Evolutionary conservation across 2,113 vertebrate genomes (phyloP).

Genomic region (Desmodus rotundus): DNA sequence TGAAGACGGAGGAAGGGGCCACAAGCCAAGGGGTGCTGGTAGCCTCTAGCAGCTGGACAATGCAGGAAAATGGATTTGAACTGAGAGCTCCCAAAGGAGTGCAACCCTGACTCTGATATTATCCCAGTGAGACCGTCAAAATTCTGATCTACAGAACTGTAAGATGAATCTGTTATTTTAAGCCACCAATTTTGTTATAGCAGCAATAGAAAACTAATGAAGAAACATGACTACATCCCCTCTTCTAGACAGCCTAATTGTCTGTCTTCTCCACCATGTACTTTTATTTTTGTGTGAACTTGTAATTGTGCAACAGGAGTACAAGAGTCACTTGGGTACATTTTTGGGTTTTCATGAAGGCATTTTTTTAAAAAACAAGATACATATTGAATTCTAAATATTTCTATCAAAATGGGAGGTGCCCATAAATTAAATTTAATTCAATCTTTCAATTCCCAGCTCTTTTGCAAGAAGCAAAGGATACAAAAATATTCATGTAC

Average conservation of each 20-base stretch:
- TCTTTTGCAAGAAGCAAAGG: constrained; percentile 53
- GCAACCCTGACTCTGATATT: neutral
- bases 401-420: constrained; percentile 78
- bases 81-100: neutral
- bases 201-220: neutral
- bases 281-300: constrained; percentile 64
- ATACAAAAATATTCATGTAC: neutral
- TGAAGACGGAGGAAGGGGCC: neutral
- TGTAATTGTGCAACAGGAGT: constrained; percentile 47
- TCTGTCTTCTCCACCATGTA: constrained; percentile 58
- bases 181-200: neutral
- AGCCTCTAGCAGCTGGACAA: neutral
- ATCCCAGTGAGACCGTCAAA: neutral
- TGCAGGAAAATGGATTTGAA: neutral
- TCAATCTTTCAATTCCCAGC: constrained; percentile 64
- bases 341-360: constrained; percentile 57
- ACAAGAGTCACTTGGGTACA: constrained; percentile 57
- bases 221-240: constrained; percentile 65
- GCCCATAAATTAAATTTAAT: constrained; percentile 65
- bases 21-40: neutral
- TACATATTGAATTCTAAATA: constrained; percentile 68
- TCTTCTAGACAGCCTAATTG: constrained; percentile 53
- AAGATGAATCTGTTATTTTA: neutral
- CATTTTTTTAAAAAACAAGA: neutral
- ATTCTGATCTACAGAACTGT: neutral